phyloP scores from a whole-genome alignment of 2,888 invertebrate genomes.

The Xanthorhoe designata region DNA sequence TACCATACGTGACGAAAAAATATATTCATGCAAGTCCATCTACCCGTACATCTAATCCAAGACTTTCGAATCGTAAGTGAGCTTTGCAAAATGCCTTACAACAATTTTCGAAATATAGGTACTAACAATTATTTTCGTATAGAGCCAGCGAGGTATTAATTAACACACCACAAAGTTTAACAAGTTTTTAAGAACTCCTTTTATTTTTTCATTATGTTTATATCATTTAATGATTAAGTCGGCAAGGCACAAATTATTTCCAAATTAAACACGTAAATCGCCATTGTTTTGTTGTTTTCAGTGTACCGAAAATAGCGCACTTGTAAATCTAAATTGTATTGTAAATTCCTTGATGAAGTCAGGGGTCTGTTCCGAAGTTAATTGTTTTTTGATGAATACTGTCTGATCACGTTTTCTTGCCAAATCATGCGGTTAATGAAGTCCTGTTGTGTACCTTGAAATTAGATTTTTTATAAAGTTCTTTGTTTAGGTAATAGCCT shows the following conservation, averaged over 20 bases:
- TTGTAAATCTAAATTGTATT: conserved; percentile 61
- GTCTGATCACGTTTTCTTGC: conserved; percentile 73
- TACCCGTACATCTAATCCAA: too few relatives aligned
- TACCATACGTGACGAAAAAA: too few relatives aligned
- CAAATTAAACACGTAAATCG: conserved; percentile 51
- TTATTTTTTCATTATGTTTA: conserved; percentile 45
- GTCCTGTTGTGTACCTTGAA: conserved; percentile 49
- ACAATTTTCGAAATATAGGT: too few relatives aligned
- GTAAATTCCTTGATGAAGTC: conserved; percentile 56
- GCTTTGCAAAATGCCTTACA: too few relatives aligned
- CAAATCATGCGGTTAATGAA: conserved; percentile 81
- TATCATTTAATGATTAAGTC: conserved; percentile 53
- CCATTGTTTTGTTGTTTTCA: conserved; percentile 48
- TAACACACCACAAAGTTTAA: not conserved
- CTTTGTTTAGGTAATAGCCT: conserved; percentile 23
- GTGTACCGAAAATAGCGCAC: conserved; percentile 53
- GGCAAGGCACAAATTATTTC: conserved; percentile 48
- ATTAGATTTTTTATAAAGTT: conserved; percentile 39
- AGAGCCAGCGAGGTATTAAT: not conserved
- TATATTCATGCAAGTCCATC: too few relatives aligned
- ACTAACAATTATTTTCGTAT: too few relatives aligned
- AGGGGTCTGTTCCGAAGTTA: conserved; percentile 58
- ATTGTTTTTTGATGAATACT: conserved; percentile 77
- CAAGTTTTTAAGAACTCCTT: conserved; percentile 43
- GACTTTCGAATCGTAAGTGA: too few relatives aligned